Evolutionary conservation across 2,888 invertebrate species (phyloP).

Genomic region (Polymixis flavicincta): DNA sequence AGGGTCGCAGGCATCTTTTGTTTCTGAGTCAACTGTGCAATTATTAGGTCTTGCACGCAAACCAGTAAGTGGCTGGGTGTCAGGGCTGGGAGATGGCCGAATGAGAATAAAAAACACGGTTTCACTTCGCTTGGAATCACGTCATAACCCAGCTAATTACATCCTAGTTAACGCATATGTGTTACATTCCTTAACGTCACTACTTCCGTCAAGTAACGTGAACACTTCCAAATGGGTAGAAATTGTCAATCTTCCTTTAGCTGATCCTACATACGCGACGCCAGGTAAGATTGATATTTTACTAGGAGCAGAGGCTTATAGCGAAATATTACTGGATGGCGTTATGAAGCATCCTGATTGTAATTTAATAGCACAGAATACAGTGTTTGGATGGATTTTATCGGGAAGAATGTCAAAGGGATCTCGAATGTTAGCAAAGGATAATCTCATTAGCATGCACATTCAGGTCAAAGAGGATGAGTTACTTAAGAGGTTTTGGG

Average conservation of each 20-base stretch:
- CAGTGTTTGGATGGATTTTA: slow-evolving; percentile 31
- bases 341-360: slow-evolving; percentile 7
- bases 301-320: background rate
- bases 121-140: slow-evolving; percentile 22
- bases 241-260: background rate
- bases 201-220: too few relatives aligned
- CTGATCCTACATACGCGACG: slow-evolving; percentile 21
- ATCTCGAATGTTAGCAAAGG: background rate
- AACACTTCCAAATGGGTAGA: too few relatives aligned
- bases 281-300: background rate
- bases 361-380: slow-evolving; percentile 26
- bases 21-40: slow-evolving; percentile 19
- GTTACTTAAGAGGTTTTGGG: slow-evolving; percentile 18
- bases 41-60: slow-evolving; percentile 3
- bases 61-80: slow-evolving; percentile 13
- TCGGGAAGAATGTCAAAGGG: slow-evolving; percentile 16
- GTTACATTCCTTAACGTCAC: background rate
- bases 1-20: slow-evolving; percentile 31
- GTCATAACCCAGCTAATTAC: slow-evolving; percentile 6
- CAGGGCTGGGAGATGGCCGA: background rate
- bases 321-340: slow-evolving; percentile 15
- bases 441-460: slow-evolving; percentile 9
- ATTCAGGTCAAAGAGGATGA: slow-evolving; percentile 18
- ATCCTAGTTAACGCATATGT: slow-evolving; percentile 24
- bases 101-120: slow-evolving; percentile 24